Percentiles rank a stretch among this genome's conserved stretches.
phyloP scores from a whole-genome alignment of 2,888 invertebrate genomes.

The Ommatoiulus sabulosus region DNA sequence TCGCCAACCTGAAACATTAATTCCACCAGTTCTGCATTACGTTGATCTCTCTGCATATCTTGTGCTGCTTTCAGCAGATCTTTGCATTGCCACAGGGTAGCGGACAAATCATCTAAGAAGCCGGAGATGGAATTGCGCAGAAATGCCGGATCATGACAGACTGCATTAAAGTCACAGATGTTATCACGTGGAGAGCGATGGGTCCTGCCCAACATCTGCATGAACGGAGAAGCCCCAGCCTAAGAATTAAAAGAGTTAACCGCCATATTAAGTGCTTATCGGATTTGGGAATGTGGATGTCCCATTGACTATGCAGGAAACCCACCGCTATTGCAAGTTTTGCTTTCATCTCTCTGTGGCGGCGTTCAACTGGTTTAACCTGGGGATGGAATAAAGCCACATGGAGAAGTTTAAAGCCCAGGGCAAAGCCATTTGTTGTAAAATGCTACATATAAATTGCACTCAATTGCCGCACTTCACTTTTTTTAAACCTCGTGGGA shows the following conservation, averaged over 20 bases:
- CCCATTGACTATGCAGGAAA: slow-evolving; percentile 51
- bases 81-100: too few relatives aligned
- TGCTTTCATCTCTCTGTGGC: slow-evolving; percentile 37
- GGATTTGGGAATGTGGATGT: slow-evolving; percentile 51
- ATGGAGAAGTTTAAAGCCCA: slow-evolving; percentile 45
- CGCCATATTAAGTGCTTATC: slow-evolving; percentile 55
- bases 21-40: too few relatives aligned
- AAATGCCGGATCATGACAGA: too few relatives aligned
- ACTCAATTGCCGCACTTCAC: not conserved
- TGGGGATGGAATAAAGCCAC: slow-evolving; percentile 55
- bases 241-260: slow-evolving; percentile 47
- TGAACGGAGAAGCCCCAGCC: slow-evolving; percentile 47
- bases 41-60: too few relatives aligned
- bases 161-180: too few relatives aligned
- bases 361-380: slow-evolving; percentile 57
- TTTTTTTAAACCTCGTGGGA: not conserved
- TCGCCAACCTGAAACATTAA: too few relatives aligned
- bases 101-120: too few relatives aligned
- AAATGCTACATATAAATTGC: not conserved
- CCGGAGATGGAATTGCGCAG: too few relatives aligned
- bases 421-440: not conserved
- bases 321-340: slow-evolving; percentile 53
- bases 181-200: too few relatives aligned
- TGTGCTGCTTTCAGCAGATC: too few relatives aligned
- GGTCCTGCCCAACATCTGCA: slow-evolving; percentile 52